Conservation (phyloP, 1,140 invertebrate genomes). For the Diachasma alloeum region DNA sequence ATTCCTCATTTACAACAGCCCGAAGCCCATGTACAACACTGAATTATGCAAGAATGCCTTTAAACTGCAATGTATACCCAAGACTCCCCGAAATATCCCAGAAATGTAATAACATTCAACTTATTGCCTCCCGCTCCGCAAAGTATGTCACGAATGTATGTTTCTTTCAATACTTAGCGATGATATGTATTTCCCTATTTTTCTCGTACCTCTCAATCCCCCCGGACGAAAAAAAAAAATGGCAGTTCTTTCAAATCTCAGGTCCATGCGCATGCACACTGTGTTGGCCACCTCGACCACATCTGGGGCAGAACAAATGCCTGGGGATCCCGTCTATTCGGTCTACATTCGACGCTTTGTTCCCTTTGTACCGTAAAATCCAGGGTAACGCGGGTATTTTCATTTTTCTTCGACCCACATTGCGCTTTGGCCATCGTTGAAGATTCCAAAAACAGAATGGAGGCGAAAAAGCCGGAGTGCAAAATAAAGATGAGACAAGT, state of each 20-base stretch:
- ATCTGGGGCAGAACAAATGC: conserved; percentile 19
- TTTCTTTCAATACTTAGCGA: neutral
- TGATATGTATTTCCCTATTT: neutral
- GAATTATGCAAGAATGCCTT: neutral
- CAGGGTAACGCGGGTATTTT: conserved; percentile 10
- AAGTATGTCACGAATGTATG: neutral
- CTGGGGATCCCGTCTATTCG: conserved; percentile 14
- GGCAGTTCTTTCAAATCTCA: neutral
- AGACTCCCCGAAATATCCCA: no score
- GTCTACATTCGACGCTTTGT: conserved; percentile 20
- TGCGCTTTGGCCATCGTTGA: neutral
- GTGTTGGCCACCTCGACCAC: neutral
- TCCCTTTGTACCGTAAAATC: conserved; percentile 17
- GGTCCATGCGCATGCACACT: conserved; percentile 3
- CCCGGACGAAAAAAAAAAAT: neutral
- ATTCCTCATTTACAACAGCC: neutral
- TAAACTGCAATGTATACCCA: neutral
- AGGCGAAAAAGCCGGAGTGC: neutral
- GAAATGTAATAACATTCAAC: no score
- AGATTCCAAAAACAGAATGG: neutral
- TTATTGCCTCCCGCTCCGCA: neutral
- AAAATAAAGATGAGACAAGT: no score
- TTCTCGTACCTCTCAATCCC: neutral
- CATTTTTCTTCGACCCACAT: conserved; percentile 16
- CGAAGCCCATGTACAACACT: neutral